A percentile compares a stretch with the other conserved stretches of the same genome.
Evolutionary conservation across 2,888 invertebrate genomes (phyloP).

Genomic region (Nudaria mundana): DNA sequence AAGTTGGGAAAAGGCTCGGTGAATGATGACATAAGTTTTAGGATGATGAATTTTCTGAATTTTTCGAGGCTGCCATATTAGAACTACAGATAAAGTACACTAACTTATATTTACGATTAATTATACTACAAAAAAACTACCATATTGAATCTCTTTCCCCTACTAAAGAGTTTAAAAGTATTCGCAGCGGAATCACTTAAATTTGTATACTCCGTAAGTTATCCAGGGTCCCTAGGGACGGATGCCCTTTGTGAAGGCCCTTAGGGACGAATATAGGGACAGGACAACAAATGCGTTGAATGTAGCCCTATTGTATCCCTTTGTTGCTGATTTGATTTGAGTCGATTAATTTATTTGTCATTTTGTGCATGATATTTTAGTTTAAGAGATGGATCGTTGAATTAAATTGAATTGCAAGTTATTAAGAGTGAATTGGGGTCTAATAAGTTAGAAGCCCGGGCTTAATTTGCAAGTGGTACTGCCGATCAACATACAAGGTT

Average conservation of each 20-base stretch:
- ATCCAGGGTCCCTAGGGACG: constrained; percentile 48
- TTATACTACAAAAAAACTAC: constrained; percentile 10
- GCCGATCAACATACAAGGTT: too few relatives aligned
- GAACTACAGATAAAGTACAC: too few relatives aligned
- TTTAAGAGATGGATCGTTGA: background rate
- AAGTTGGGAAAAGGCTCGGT: too few relatives aligned
- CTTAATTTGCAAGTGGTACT: too few relatives aligned
- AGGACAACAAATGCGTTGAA: constrained; percentile 51
- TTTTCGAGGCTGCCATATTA: too few relatives aligned
- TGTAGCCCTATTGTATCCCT: constrained; percentile 31
- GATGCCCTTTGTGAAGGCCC: constrained; percentile 56
- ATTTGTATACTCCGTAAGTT: constrained; percentile 72
- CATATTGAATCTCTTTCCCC: constrained; percentile 25
- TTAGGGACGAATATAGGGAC: constrained; percentile 41
- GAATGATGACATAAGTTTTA: too few relatives aligned
- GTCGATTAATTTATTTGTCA: constrained; percentile 25
- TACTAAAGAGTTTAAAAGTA: constrained; percentile 56
- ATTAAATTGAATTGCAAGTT: background rate
- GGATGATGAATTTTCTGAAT: too few relatives aligned
- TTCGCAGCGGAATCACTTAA: constrained; percentile 69
- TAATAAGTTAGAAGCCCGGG: too few relatives aligned
- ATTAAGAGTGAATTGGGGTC: too few relatives aligned
- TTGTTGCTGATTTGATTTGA: constrained; percentile 30
- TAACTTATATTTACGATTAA: background rate
- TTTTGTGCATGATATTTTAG: constrained; percentile 13